Base-by-base conservation (phyloP, 1,140 invertebrate genomes). In the Pseudomyrmex pallidus region DNA sequence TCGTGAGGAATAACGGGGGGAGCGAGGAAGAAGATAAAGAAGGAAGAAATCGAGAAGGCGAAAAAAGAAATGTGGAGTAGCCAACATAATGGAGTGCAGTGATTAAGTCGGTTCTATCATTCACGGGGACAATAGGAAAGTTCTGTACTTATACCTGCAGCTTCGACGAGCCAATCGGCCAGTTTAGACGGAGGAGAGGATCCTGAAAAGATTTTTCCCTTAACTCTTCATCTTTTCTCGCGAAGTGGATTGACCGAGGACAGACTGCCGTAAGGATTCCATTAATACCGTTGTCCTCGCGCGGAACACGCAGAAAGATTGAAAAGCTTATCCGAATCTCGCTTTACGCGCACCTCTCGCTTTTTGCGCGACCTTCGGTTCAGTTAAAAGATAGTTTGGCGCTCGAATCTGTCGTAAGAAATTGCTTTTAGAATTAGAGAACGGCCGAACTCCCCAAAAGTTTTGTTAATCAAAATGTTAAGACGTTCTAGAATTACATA, bases 111-210 rank as follows among this genome's bases (percentile, higher is more conserved):
- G 78, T 77, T 88, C 80, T 67, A 84, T 87, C 84, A 89, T 91
- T 91, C 87, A 86, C 63, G 78, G 50, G 89, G 85, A 90, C 90
- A 91, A 91, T 92, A 59, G 85, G 83, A 48, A 76, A 66, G 73
- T 89, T 86, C 72, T 82, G 82, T 83, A 87, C 72, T 77, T 84
- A 35, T 35, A 84, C 77, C 67, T 82, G 74, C 54, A 82, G 85
- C 78, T 90, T 89, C 82, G 88, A 89, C 87, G 85, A 91, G 74
- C 90, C 91, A 92, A 92, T 92, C 87, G 90, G 87, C 80, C 85
- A n/a, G 70, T 70, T 66, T 76, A 85, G 68, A 88, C 74, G 74
- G 74, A 48, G 22, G 22, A 22, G 20, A 17, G 35, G 35, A 67
- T 59, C 35, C 56, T 80, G 87, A 87, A 90, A 90, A 80, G 86